Evolutionary conservation across 2,797 vertebrate species (phyloP).

Genomic region (Channa striata): DNA sequence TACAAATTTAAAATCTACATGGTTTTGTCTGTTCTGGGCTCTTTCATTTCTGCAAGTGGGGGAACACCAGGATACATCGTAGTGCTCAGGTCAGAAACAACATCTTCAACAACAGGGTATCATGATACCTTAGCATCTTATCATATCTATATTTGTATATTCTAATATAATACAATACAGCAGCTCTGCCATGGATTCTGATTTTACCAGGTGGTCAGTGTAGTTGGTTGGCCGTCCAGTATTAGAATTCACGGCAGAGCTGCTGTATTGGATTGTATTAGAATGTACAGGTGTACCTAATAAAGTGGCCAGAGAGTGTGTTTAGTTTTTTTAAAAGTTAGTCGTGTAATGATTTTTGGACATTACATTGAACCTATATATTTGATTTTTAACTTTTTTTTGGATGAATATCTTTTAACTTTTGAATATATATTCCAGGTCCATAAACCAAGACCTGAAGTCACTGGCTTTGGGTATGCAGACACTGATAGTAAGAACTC

Average conservation of each 20-base stretch:
- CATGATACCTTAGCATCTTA: not conserved
- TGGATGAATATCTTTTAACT: not conserved
- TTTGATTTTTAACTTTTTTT: not conserved
- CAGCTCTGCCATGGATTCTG: too few species aligned
- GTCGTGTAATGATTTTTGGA: not conserved
- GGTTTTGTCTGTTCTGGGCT: conserved; percentile 86
- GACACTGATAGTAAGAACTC: conserved; percentile 89
- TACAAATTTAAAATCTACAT: conserved; percentile 91
- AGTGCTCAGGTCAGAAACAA: conserved; percentile 87
- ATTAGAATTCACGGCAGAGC: too few species aligned
- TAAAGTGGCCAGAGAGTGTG: too few species aligned
- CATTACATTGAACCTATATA: not conserved
- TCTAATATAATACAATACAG: too few species aligned
- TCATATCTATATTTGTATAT: not conserved
- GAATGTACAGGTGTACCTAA: too few species aligned
- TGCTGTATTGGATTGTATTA: too few species aligned
- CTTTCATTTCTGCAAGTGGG: conserved; percentile 90
- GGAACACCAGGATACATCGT: conserved; percentile 92
- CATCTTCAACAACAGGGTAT: not conserved
- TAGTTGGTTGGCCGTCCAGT: too few species aligned
- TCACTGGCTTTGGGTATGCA: conserved; percentile 94
- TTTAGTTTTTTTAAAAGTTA: too few species aligned
- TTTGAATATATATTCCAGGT: conserved; percentile 75
- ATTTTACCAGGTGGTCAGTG: too few species aligned
- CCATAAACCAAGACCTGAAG: conserved; percentile 91